phyloP scores from a whole-genome alignment of 2,113 vertebrate genomes.

The Microcebus jonahi region DNA sequence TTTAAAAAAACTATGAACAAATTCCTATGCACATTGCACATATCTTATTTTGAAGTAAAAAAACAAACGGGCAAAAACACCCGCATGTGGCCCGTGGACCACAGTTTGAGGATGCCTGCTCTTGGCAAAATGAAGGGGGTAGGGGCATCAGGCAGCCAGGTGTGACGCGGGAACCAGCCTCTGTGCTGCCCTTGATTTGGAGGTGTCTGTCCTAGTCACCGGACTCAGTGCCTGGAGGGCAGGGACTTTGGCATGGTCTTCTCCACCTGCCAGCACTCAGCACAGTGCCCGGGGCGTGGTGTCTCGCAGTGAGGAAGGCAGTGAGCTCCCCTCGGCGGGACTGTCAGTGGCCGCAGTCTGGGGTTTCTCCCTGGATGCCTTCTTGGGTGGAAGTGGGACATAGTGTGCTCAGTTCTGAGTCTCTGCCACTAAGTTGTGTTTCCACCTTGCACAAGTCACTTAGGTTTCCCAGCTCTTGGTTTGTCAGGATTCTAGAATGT shows the following conservation, averaged over 20 bases:
- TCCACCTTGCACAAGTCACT: background rate
- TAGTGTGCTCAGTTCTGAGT: background rate
- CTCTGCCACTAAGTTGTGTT: background rate
- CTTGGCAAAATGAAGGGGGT: background rate
- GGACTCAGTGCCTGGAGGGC: background rate
- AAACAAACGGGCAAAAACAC: no score
- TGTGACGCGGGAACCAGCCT: background rate
- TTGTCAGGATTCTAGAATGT: background rate
- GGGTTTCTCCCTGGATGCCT: background rate
- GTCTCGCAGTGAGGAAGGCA: accelerated
- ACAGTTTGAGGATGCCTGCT: no score
- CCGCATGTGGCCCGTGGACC: no score
- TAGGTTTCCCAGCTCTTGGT: background rate
- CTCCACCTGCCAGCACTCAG: background rate
- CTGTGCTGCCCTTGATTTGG: background rate
- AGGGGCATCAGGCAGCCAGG: accelerated
- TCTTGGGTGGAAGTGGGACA: background rate
- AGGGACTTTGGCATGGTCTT: background rate
- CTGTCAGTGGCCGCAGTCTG: accelerated
- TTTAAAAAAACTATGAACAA: no score
- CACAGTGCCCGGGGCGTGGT: accelerated
- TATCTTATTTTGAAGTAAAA: no score
- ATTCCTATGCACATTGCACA: no score
- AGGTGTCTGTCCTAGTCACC: background rate
- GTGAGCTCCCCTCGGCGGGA: accelerated